Evolutionary conservation across 2,888 invertebrate genomes (phyloP).

Genomic region (Abscondita cerata): DNA sequence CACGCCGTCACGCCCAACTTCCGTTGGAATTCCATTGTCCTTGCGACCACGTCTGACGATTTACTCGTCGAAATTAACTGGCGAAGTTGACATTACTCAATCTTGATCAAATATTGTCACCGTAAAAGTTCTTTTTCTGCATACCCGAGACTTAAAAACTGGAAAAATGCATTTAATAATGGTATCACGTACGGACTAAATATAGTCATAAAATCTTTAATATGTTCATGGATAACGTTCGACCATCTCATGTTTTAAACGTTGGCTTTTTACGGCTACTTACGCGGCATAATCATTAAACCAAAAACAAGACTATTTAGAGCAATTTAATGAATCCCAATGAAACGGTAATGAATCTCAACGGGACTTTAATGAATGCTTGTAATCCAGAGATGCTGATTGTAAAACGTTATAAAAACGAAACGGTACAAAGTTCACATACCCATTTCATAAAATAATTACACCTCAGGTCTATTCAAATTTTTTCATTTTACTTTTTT

Average conservation of each 20-base stretch:
- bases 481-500: too few species aligned
- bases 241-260: slow-evolving; percentile 29
- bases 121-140: slow-evolving; percentile 34
- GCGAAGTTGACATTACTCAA: slow-evolving; percentile 37
- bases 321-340: slow-evolving; percentile 31
- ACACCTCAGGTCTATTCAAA: too few species aligned
- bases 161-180: slow-evolving; percentile 26
- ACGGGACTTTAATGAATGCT: slow-evolving; percentile 32
- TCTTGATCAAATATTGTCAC: slow-evolving; percentile 39
- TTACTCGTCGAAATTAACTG: slow-evolving; percentile 32
- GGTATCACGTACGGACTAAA: slow-evolving; percentile 29
- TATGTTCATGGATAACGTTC: slow-evolving; percentile 27
- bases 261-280: slow-evolving; percentile 28
- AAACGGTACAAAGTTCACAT: neutral
- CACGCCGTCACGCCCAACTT: slow-evolving; percentile 38
- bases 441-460: too few species aligned
- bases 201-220: slow-evolving; percentile 35
- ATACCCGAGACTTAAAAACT: slow-evolving; percentile 22
- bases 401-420: slow-evolving; percentile 27
- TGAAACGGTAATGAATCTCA: slow-evolving; percentile 33
- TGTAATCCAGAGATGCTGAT: slow-evolving; percentile 27
- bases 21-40: slow-evolving; percentile 38
- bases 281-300: slow-evolving; percentile 29
- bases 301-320: slow-evolving; percentile 33
- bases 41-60: slow-evolving; percentile 34